phyloP scores from a whole-genome alignment of 2,113 vertebrate species.

The Alligator mississippiensis region DNA sequence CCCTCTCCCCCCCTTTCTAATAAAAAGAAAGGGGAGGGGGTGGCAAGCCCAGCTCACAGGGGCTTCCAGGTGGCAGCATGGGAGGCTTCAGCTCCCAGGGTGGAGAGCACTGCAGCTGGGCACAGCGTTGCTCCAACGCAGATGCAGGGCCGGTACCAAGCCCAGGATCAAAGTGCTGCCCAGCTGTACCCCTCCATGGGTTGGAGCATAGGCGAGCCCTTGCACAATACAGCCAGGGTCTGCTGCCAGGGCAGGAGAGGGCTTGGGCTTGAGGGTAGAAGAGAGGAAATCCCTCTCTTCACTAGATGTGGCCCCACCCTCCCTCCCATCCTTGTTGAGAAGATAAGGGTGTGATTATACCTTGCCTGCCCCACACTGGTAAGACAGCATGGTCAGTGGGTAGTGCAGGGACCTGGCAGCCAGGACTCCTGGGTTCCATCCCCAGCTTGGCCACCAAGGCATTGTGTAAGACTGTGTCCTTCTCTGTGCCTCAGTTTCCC shows the following conservation, averaged over 20 bases:
- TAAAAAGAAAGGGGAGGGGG: too few relatives aligned
- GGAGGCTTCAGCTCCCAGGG: neutral
- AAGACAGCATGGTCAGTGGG: neutral
- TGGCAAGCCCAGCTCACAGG: too few relatives aligned
- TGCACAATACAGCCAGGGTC: neutral
- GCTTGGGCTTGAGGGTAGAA: neutral
- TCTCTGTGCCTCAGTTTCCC: constrained; percentile 33
- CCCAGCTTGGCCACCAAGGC: neutral
- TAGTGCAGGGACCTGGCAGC: neutral
- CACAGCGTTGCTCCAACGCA: neutral
- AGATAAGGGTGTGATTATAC: neutral
- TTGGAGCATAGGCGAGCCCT: neutral
- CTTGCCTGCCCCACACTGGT: neutral
- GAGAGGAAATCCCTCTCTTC: neutral
- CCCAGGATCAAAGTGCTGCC: neutral
- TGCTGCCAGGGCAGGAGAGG: neutral
- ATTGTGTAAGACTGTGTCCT: neutral
- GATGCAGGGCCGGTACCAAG: neutral
- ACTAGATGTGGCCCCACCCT: neutral
- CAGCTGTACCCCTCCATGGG: neutral
- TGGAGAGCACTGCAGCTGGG: neutral
- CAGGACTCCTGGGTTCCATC: too few relatives aligned
- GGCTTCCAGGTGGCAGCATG: too few relatives aligned
- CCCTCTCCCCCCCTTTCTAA: too few relatives aligned
- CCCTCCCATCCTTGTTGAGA: neutral